Base-by-base conservation (phyloP, 2,797 vertebrate genomes). In the Phoeniculus purpureus region DNA sequence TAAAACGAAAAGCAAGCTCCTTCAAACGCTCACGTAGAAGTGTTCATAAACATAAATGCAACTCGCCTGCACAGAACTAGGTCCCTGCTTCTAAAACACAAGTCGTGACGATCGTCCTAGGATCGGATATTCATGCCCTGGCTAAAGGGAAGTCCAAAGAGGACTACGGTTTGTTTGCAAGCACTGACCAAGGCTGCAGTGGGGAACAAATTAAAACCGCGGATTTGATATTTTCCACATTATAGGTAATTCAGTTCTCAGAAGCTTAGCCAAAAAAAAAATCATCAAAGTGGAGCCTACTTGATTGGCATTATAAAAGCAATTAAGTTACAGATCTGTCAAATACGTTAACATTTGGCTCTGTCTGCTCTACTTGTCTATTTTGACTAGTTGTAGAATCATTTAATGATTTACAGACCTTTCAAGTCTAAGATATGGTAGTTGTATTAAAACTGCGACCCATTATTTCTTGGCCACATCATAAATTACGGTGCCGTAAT, bases 241-340 rank as follows among this genome's bases (percentile, higher is more conserved):
- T 95, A 91, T 34, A 95, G 86, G 86, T 97, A 97, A 94, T 96
- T 94, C 92, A 95, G 92, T 95, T 94, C 94, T 96, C 75, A 97
- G 97, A 97, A 95, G 94, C 96, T 89, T 95, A 92, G 95, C 96
- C 97, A 97, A 96, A 97, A 97, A 96, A 15, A 16, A 43, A 43
- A 43, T 11, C 8, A 97, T 92, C 89, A 79, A 97, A 97, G 96
- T 87, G 81, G 96, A 98, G 96, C 96, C 93, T 96, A 94, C 94
- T 97, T 97, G 97, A 97, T 94, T 96, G 97, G 97, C 98, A 97
- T 98, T 98, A 98, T 96, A 96, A 97, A 97, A 97, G 96, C 96
- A 97, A 97, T 97, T 97, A 97, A 97, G 94, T 88, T 95, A 92
- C 86, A 96, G 93, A 96, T 94, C 89, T 97, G 97, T 98, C 97